These are phyloP conservation scores for Eupeodes luniger DNA, from an alignment of 2,888 invertebrate genomes.

Conservation along the genomic window DNA sequence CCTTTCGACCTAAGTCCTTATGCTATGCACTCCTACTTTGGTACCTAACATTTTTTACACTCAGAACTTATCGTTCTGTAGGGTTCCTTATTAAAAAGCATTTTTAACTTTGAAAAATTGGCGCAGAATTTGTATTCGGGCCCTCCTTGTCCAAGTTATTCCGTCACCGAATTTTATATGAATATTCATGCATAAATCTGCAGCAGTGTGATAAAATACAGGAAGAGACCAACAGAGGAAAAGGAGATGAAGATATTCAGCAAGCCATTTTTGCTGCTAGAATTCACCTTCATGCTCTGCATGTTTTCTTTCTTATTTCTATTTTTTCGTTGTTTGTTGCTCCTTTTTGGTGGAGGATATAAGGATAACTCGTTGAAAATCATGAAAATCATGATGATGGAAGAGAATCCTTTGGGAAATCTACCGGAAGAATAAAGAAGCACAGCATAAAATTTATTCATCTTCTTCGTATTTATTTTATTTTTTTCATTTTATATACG, in stretches of 20 bases:
- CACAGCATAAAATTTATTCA: neutral
- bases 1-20: no score
- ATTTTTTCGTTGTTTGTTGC: neutral
- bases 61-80: no score
- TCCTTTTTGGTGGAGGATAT: constrained; percentile 9
- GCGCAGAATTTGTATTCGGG: no score
- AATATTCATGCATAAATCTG: neutral
- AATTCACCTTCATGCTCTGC: constrained; percentile 37
- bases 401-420: constrained; percentile 67
- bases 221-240: neutral
- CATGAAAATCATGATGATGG: constrained; percentile 63
- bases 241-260: constrained; percentile 25
- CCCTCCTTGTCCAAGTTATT: no score
- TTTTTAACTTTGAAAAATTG: no score
- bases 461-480: neutral
- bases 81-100: no score
- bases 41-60: fast-evolving
- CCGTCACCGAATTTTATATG: no score
- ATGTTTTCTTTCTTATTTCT: constrained; percentile 7
- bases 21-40: no score
- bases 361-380: constrained; percentile 59
- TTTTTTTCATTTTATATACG: neutral
- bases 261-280: constrained; percentile 8
- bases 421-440: constrained; percentile 46
- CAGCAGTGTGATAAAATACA: neutral